Base-by-base conservation (phyloP, 2,797 vertebrate genomes). In the Coranthus polyacanthus region DNA sequence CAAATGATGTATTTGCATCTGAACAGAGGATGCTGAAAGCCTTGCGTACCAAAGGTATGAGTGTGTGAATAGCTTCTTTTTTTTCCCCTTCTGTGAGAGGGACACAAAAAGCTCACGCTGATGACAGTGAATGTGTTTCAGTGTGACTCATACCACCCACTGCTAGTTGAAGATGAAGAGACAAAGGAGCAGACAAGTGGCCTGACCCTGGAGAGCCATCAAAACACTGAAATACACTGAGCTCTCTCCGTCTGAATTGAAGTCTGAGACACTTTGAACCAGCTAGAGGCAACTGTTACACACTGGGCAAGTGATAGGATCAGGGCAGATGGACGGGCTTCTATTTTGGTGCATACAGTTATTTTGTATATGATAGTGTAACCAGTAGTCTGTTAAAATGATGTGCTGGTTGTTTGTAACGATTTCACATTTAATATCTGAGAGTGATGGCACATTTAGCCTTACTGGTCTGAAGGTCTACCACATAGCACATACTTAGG, bases 61-160 rank as follows among this genome's bases (percentile, higher is more conserved):
- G 50, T 46, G 4, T 67, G 44, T 65, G 46, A 49, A 39, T 32
- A 8, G 2, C 18, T 45, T 37, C 36, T 21, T 15, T 15, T 45
- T 16, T 29, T 16, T 57, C 9, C 22, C 10, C 44, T 37, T 21
- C 47, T 50, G 47, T 24, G 9, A 71, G 43, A 49, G 38, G 47
- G 54, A 38, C 20, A 62, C 51, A 64, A 54, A 75, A 65, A 55
- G 18, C 58, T 38, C 15, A 36, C 15, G 1, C 15, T 72, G 61
- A 78, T 75, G 77, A 72, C 51, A 36, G 54, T 26, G 43, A 63
- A 39, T 75, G 22, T 58, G 57, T 72, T 79, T 75, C 44, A 57
- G 75, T 49, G 22, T 83, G 84, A 88, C 63, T 83, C 87, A 87
- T 62, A 43, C 72, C 66, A 77, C 80, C 72, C 73, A 69, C 84